Base-by-base conservation (phyloP, 2,797 vertebrate species). In the Lacerta viridis region DNA sequence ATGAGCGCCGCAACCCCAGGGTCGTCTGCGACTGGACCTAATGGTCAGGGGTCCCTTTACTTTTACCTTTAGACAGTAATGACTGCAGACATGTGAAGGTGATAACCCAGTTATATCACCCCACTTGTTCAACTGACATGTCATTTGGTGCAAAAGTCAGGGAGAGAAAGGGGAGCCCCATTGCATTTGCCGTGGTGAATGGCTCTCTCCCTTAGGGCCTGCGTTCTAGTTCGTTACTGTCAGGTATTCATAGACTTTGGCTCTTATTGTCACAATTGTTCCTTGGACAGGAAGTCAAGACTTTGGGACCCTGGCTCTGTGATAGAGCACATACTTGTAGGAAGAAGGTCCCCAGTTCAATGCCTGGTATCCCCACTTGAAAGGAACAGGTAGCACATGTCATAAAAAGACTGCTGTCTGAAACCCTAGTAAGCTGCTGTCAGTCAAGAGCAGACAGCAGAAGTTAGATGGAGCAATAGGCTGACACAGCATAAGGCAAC, bases 171-270 rank as follows among this genome's bases (percentile, higher is more conserved):
- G 20, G 61, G 61, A 64, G 20, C 17, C 20, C 9, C 61, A 5
- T 61, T 61, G 17, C 1, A 0, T 61, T 23, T 7, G 2, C 61
- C 6, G 17, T 18, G 6, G 0, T 23, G 61, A 64, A 20, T 64
- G 61, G 61, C 61, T 18, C 61, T 23, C 61, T 64, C 61, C 20
- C 88, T 90, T 1, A 1, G 33, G 76, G 75, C 72, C 88, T 88
- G 61, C 82, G 92, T 81, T 93, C 61, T 83, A 77, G 79, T 80
- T 23, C 20, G 15, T 77, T 77, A 55, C 50, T 55, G 11, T 66
- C 84, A 50, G 61, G 33, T 17, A 50, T 36, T 69, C 46, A 23
- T 13, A n/a, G 18, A 1, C 39, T 50, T 29, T 23, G 27, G n/a
- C 18, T 20, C 8, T 86, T 36, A 33, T 25, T 46, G 75, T 27